Evolutionary conservation across 1,140 invertebrate genomes (phyloP).

Genomic region (Latrodectus geometricus): DNA sequence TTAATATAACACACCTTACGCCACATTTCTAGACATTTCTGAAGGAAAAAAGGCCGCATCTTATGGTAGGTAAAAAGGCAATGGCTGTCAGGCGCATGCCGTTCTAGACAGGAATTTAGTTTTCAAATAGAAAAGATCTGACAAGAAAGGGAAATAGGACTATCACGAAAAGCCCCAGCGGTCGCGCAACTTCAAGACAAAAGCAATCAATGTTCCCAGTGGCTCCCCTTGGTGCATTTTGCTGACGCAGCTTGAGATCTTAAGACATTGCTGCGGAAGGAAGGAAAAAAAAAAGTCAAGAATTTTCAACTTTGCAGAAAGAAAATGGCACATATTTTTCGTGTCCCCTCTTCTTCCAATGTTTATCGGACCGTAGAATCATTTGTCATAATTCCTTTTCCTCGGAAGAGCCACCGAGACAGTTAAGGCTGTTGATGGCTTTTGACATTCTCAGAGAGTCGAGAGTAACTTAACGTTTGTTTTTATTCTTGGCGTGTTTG

Average conservation of each 20-base stretch:
- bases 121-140: too few relatives aligned
- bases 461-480: too few relatives aligned
- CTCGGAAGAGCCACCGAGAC: too few relatives aligned
- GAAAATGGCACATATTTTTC: neutral
- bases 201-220: neutral
- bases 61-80: too few relatives aligned
- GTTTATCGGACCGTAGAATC: conserved; percentile 17
- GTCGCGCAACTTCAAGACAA: neutral
- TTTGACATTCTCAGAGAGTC: neutral
- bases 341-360: neutral
- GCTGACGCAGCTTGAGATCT: neutral
- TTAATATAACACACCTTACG: too few relatives aligned
- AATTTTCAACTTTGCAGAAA: neutral
- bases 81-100: too few relatives aligned
- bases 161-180: neutral
- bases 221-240: neutral
- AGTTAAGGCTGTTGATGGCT: neutral
- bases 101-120: too few relatives aligned
- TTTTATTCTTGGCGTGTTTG: too few relatives aligned
- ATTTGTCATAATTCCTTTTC: conserved; percentile 22
- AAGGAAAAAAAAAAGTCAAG: neutral
- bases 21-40: too few relatives aligned
- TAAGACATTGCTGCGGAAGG: neutral
- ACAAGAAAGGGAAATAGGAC: too few relatives aligned
- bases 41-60: too few relatives aligned